Conservation (phyloP, 2,113 vertebrate genomes). For the Campylomormyrus numenius region DNA sequence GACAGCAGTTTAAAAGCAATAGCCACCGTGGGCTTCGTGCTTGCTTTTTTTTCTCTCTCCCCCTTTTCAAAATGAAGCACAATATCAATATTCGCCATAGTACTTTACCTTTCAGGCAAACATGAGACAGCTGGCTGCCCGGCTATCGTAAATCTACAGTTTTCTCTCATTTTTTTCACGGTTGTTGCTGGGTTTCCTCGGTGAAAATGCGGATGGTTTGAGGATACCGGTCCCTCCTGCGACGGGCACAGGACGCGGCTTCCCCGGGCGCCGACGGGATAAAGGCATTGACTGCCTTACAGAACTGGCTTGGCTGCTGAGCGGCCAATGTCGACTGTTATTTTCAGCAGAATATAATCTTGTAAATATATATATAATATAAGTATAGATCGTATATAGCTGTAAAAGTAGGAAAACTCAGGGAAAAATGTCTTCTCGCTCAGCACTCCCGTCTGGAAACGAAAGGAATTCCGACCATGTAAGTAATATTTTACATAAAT, state of each 20-base stretch:
- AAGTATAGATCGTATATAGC: conserved; percentile 19
- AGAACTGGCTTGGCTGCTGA: conserved; percentile 25
- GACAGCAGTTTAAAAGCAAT: neutral
- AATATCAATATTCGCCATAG: neutral
- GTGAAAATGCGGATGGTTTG: conserved; percentile 34
- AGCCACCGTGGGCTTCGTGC: neutral
- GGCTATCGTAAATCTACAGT: neutral
- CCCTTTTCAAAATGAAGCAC: conserved; percentile 14
- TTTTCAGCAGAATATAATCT: conserved; percentile 12
- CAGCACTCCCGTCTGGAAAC: conserved; percentile 54
- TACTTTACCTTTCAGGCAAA: neutral
- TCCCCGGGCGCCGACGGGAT: conserved; percentile 7
- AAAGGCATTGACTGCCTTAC: conserved; percentile 5
- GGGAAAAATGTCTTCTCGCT: conserved; percentile 65
- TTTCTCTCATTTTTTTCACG: neutral
- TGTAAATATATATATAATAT: conserved; percentile 24
- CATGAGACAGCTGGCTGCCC: conserved; percentile 7
- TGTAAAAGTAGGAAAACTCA: conserved; percentile 37
- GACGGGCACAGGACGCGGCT: neutral
- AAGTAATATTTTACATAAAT: conserved; percentile 35
- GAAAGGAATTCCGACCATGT: conserved; percentile 65
- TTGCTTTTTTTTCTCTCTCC: neutral
- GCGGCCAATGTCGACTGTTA: conserved; percentile 32
- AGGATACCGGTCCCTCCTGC: conserved; percentile 9
- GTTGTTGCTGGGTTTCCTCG: neutral